Base-by-base conservation (phyloP, 2,888 invertebrate genomes). In the Drosophila buzzatii region DNA sequence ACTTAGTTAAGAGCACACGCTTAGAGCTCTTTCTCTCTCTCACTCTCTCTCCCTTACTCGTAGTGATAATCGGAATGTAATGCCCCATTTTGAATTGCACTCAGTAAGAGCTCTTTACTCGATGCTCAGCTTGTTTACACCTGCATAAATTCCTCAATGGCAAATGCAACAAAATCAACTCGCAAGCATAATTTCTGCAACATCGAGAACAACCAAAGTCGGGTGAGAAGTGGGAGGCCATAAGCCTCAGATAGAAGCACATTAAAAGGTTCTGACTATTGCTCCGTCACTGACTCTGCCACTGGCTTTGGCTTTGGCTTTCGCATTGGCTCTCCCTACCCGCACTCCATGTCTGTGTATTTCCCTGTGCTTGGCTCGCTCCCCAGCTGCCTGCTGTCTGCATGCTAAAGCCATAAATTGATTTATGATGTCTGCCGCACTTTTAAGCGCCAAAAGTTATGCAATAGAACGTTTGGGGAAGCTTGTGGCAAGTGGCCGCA, bases 381-480 rank as follows among this genome's bases (percentile, higher is more conserved):
- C 55, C 64, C 37, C 57, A 35, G 67, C 53, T 59, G 58, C n/a
- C 72, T 78, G 61, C 49, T 79, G 66, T 79, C 64, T 64, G 70
- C 49, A 55, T 81, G 55, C 41, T 58, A 44, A 66, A 67, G 78
- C 66, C 70, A 75, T 83, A 77, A 86, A 83, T 89, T 84, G 83
- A 84, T 84, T 84, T 84, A 84, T 89, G 78, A 89, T 84, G 83
- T 84, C 89, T 84, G 89, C 64, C 71, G 61, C 66, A 75, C 68
- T 75, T 78, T 73, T 65, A 60, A 86, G 70, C 87, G 70, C 86
- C 72, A 68, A 72, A 83, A 86, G 89, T 89, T 83, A 83, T 86
- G 83, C 89, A 83, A 83, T 84, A 80, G 63, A 82, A 71, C 51
- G 73, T 64, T 59, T 57, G 45, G 31, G 37, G 37, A 59, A 78